Evolutionary conservation across 2,888 invertebrate species (phyloP), one percentile per base, ranked within the genome.

Genomic region (Drosophila imparisetae): DNA sequence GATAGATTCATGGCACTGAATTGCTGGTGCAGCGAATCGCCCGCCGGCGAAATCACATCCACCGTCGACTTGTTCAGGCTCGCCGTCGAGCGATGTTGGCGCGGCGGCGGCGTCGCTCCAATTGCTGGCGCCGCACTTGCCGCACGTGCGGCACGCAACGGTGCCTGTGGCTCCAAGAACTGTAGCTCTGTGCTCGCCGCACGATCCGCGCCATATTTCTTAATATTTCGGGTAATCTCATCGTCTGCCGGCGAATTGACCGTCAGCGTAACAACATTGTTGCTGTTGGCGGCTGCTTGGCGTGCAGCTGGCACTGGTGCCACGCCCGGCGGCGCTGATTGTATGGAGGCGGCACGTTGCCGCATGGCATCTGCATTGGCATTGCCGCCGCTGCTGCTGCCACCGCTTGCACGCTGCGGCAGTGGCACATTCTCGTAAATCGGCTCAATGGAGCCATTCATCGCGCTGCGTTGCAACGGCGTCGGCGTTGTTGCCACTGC

Each of bases 381-480:
- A 30, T 30, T 30, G 7, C 36, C 36, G 15, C 45, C 24, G 45
- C 45, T 4, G 57, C 53, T 61, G 62, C 89, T 84, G 48, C 87
- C 84, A 0, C 79, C 79, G 6, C 77, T 83, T 6, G 89, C 82
- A 7, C 92, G 86, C 36, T 92, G 78, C 21, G 81, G 81, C 70
- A 70, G 90, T 0, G 96, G 96, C 10, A 97, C 96, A 91, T 97
- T 97, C 89, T 97, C 96, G 91, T 97, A 97, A 75, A 97, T 97
- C 1, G 97, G 97, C 89, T 97, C 97, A 18, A 95, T 95, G 74
- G 76, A 95, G 93, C 80, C 94, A 76, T 86, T 94, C 93, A 91
- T 90, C 4, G 90, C 85, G 57, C 90, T 94, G 27, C 93, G 89
- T 90, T 94, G 92, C 38, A 92, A 36, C 0, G 90, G 83, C 84